Conservation (phyloP, 2,113 vertebrate species). For the Nothobranchius furzeri region DNA sequence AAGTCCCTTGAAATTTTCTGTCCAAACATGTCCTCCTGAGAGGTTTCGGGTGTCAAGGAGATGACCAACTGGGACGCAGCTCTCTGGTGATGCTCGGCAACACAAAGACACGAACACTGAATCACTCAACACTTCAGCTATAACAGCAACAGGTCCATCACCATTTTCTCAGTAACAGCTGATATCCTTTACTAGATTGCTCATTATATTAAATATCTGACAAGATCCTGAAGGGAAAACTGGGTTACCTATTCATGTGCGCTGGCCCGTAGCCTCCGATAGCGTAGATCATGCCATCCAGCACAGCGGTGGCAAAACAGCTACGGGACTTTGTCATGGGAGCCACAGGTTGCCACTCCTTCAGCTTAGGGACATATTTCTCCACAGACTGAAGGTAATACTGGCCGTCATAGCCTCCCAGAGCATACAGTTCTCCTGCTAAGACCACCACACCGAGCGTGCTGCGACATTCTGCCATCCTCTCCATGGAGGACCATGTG, state of each 20-base stretch:
- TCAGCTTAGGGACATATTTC: slow-evolving; percentile 92
- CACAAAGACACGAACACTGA: slow-evolving; percentile 21
- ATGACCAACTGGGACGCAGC: slow-evolving; percentile 61
- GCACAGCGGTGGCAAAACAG: slow-evolving; percentile 91
- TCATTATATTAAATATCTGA: slow-evolving; percentile 43
- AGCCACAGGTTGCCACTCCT: slow-evolving; percentile 93
- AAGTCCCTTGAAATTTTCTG: slow-evolving; percentile 48
- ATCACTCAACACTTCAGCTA: slow-evolving; percentile 38
- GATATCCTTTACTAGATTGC: slow-evolving; percentile 51
- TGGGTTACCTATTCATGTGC: slow-evolving; percentile 94
- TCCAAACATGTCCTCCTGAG: slow-evolving; percentile 72
- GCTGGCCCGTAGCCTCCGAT: slow-evolving; percentile 96
- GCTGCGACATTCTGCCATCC: slow-evolving; percentile 93
- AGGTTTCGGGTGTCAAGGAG: slow-evolving; percentile 74
- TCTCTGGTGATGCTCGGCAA: slow-evolving; percentile 52
- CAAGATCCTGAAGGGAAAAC: slow-evolving; percentile 22
- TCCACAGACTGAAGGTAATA: slow-evolving; percentile 95
- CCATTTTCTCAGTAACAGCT: slow-evolving; percentile 53
- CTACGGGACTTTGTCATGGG: slow-evolving; percentile 96
- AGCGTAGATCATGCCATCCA: slow-evolving; percentile 97
- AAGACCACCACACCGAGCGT: slow-evolving; percentile 92
- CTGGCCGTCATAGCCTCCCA: slow-evolving; percentile 95
- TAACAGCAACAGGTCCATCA: slow-evolving; percentile 22
- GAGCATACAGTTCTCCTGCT: slow-evolving; percentile 92
- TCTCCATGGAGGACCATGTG: slow-evolving; percentile 89